Conservation (phyloP, 2,888 invertebrate species). For the Caenorhabditis plicata region DNA sequence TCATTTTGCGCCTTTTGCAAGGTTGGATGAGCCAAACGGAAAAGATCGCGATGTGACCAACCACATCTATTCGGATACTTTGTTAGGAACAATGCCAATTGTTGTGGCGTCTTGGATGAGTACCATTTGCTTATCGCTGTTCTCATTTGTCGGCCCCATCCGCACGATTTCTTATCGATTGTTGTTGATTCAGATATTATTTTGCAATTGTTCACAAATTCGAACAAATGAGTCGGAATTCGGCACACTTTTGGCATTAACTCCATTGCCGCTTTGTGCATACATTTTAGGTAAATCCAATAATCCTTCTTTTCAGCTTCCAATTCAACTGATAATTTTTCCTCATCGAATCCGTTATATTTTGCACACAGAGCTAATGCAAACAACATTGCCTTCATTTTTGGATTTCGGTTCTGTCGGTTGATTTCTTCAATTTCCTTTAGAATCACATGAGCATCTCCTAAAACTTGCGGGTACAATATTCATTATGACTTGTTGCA, state of each 20-base stretch:
- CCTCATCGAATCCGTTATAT: no score
- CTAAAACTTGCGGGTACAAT: no score
- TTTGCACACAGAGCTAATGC: constrained; percentile 74
- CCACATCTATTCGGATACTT: constrained; percentile 74
- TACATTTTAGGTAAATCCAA: constrained; percentile 33
- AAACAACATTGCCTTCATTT: constrained; percentile 70
- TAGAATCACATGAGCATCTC: constrained; percentile 64
- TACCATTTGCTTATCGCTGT: constrained; percentile 73
- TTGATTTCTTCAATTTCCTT: constrained; percentile 64
- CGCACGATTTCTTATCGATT: constrained; percentile 54
- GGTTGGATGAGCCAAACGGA: constrained; percentile 66
- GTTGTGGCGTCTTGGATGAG: constrained; percentile 71
- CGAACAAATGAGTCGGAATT: constrained; percentile 73
- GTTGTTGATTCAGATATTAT: no score
- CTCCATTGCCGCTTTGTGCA: constrained; percentile 42
- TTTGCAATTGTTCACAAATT: constrained; percentile 73
- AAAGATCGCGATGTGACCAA: constrained; percentile 77
- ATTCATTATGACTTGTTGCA: constrained; percentile 2
- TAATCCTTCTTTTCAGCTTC: no score
- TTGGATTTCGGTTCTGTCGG: constrained; percentile 66
- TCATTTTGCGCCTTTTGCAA: constrained; percentile 6
- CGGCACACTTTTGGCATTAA: constrained; percentile 70
- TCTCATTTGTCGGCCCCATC: constrained; percentile 74
- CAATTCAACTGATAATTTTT: constrained; percentile 51
- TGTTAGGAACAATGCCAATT: constrained; percentile 74